Conservation (phyloP, 1,140 invertebrate species). For the Orius laevigatus region DNA sequence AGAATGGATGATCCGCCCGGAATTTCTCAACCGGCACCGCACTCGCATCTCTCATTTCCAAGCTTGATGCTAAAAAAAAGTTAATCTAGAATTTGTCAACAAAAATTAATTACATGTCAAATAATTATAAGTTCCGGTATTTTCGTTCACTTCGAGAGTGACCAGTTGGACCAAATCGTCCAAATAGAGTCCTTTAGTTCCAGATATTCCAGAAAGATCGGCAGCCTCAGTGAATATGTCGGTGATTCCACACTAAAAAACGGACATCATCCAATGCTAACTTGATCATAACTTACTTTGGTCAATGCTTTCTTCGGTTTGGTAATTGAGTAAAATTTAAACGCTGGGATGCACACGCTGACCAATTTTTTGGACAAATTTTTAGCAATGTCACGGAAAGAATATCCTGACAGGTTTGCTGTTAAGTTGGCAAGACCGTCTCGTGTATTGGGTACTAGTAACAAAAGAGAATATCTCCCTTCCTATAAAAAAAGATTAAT, state of each 20-base stretch:
- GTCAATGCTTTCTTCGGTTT: conserved; percentile 8
- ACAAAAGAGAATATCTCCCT: conserved; percentile 4
- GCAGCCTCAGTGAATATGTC: conserved; percentile 36
- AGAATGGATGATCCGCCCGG: conserved; percentile 48
- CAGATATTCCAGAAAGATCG: conserved; percentile 33
- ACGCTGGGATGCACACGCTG: conserved; percentile 11
- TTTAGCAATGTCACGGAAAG: conserved; percentile 4
- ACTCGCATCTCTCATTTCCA: too few relatives aligned
- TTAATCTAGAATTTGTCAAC: too few relatives aligned
- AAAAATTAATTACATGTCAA: conserved; percentile 24
- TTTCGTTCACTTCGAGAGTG: conserved; percentile 36
- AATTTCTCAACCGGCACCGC: too few relatives aligned
- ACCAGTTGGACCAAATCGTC: conserved; percentile 43
- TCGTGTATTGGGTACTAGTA: conserved; percentile 1
- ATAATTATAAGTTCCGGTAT: conserved; percentile 13
- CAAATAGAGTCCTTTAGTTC: conserved; percentile 34
- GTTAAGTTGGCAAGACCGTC: not conserved
- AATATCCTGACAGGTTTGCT: not conserved
- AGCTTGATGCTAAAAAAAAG: too few relatives aligned
- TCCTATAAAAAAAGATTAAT: conserved; percentile 7
- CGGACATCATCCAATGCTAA: too few relatives aligned
- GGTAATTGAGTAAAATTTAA: conserved; percentile 14
- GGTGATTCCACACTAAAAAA: conserved; percentile 33
- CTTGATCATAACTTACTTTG: conserved; percentile 4
- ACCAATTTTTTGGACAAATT: not conserved